These are phyloP conservation scores for Zootermopsis nevadensis DNA, from an alignment of 2,888 invertebrate genomes.

Conservation along the genomic window DNA sequence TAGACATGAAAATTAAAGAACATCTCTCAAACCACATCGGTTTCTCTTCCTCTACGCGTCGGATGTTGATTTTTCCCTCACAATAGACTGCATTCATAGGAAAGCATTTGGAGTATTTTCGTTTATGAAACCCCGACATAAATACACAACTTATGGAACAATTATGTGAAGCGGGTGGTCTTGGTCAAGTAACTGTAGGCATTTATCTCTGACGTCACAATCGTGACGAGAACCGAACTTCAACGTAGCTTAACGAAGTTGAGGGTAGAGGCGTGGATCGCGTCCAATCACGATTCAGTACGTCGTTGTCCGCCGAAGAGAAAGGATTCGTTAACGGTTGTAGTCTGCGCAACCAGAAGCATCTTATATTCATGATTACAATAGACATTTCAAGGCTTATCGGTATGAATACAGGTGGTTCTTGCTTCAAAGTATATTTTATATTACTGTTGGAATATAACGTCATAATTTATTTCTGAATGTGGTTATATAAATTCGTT, in stretches of 20 bases:
- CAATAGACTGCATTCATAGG: neutral
- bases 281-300: slow-evolving; percentile 44
- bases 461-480: neutral
- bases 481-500: neutral
- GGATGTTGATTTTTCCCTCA: neutral
- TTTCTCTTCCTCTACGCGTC: no score
- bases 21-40: no score
- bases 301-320: slow-evolving; percentile 16
- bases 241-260: neutral
- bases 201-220: slow-evolving; percentile 32
- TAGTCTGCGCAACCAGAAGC: neutral
- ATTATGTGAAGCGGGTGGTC: slow-evolving; percentile 33
- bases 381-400: neutral
- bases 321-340: neutral
- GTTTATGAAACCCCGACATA: slow-evolving; percentile 18
- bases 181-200: slow-evolving; percentile 27
- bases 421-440: neutral
- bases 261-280: slow-evolving; percentile 22
- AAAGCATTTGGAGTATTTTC: neutral
- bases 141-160: slow-evolving; percentile 41
- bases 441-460: no score
- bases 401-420: neutral
- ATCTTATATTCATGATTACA: neutral
- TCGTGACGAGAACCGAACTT: slow-evolving; percentile 9
- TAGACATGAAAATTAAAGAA: no score